Percentiles rank a stretch among this genome's conserved stretches.
Evolutionary conservation across 2,797 vertebrate species (phyloP).

Genomic region (Brachyrhaphis roseni): DNA sequence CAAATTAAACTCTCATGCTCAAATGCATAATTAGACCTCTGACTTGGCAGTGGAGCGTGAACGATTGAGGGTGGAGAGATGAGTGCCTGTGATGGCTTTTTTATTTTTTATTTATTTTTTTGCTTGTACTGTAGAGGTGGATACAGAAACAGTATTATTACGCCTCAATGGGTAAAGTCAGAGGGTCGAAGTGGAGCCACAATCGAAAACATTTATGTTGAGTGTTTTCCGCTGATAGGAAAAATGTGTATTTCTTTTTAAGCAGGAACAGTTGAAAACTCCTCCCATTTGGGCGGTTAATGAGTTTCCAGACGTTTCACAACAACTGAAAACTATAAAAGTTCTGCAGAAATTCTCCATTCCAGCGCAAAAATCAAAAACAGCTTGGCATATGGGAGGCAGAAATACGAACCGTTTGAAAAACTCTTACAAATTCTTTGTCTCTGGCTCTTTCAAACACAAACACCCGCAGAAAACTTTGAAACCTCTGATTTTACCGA

Average conservation of each 20-base stretch:
- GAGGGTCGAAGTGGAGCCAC: conserved; percentile 18
- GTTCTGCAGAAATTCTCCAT: not conserved
- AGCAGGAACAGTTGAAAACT: conserved; percentile 9
- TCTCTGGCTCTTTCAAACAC: not conserved
- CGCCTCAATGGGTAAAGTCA: conserved; percentile 12
- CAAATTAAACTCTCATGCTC: conserved; percentile 79
- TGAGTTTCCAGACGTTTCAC: not conserved
- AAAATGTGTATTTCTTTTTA: not conserved
- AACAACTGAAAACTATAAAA: conserved; percentile 1
- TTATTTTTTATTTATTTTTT: conserved; percentile 4
- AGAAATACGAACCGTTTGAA: not conserved
- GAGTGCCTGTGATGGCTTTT: conserved; percentile 40
- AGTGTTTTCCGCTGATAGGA: conserved; percentile 32
- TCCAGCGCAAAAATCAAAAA: conserved; percentile 2
- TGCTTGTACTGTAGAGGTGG: conserved; percentile 15
- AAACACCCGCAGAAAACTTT: not conserved
- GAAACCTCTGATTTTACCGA: not conserved
- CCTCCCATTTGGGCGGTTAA: not conserved
- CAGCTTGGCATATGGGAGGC: not conserved
- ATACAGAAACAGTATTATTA: conserved; percentile 32
- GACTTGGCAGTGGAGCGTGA: conserved; percentile 68
- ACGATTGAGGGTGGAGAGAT: conserved; percentile 55
- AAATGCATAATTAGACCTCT: conserved; percentile 79
- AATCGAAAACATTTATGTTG: conserved; percentile 13
- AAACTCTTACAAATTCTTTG: conserved; percentile 6